These are phyloP conservation scores for Pachypanchax playfairii DNA, from an alignment of 2,113 vertebrate genomes.

Conservation along the genomic window DNA sequence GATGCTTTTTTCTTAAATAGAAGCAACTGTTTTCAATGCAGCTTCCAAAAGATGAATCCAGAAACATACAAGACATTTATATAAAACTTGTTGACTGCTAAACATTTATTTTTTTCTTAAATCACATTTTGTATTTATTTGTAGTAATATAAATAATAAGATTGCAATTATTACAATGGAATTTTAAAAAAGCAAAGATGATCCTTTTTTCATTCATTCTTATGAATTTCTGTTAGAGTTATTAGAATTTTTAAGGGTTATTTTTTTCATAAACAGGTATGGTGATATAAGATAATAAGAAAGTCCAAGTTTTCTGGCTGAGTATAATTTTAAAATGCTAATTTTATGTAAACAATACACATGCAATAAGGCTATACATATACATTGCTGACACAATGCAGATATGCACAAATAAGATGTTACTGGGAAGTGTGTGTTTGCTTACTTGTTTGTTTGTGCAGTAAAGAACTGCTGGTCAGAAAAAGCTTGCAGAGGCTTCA, in stretches of 20 bases:
- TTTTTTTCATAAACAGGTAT: neutral
- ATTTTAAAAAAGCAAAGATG: no score
- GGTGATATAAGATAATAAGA: neutral
- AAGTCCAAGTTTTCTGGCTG: neutral
- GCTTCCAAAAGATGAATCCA: no score
- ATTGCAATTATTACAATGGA: no score
- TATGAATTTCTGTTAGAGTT: no score
- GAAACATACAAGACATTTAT: no score
- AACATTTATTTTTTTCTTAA: neutral
- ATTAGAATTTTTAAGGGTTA: neutral
- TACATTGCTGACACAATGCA: neutral
- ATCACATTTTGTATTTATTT: no score
- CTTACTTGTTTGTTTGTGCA: slow-evolving; percentile 52
- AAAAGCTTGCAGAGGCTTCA: slow-evolving; percentile 26
- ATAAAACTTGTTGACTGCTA: neutral
- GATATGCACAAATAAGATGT: slow-evolving; percentile 14
- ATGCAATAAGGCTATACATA: neutral
- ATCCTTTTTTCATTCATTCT: no score
- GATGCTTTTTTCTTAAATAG: slow-evolving; percentile 50
- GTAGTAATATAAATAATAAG: no score
- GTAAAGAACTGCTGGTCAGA: slow-evolving; percentile 26
- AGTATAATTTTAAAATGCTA: neutral
- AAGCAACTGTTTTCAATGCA: slow-evolving; percentile 61
- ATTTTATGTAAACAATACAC: no score
- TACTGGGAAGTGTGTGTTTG: slow-evolving; percentile 39